Conservation (phyloP, 2,888 invertebrate species). For the Antheraea assamensis region DNA sequence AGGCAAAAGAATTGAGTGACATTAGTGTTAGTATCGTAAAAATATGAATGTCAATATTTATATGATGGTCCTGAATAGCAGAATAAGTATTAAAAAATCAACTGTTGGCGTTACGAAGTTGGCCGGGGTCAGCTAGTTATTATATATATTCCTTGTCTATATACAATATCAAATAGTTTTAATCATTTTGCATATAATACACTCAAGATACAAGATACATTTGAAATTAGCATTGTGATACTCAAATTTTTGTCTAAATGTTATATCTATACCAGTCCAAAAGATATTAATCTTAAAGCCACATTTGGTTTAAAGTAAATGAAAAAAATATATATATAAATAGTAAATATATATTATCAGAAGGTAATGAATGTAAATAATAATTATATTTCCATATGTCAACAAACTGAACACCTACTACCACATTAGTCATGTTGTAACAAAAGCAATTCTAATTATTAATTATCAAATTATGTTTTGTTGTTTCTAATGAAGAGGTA, state of each 20-base stretch:
- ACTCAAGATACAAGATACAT: not conserved
- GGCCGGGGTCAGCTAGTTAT: too few relatives aligned
- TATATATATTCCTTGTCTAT: not conserved
- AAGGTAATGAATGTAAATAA: slow-evolving; percentile 8
- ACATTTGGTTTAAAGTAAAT: not conserved
- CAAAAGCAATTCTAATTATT: slow-evolving; percentile 41
- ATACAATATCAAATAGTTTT: not conserved
- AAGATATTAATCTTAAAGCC: not conserved
- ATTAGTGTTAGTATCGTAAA: too few relatives aligned
- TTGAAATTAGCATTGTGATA: not conserved
- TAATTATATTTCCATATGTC: slow-evolving; percentile 16
- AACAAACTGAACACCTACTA: slow-evolving; percentile 5
- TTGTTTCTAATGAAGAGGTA: slow-evolving; percentile 17
- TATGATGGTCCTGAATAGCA: too few relatives aligned
- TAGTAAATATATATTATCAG: not conserved
- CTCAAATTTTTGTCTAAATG: not conserved
- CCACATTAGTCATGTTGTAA: slow-evolving; percentile 45
- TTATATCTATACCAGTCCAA: not conserved
- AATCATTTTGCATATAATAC: not conserved
- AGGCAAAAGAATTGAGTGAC: too few relatives aligned
- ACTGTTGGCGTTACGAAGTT: too few relatives aligned
- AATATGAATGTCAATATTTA: too few relatives aligned
- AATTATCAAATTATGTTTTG: slow-evolving; percentile 42
- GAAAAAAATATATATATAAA: not conserved
- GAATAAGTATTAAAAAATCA: too few relatives aligned